phyloP scores from a whole-genome alignment of 2,888 invertebrate genomes.

The Rhamphomyia laevipes region DNA sequence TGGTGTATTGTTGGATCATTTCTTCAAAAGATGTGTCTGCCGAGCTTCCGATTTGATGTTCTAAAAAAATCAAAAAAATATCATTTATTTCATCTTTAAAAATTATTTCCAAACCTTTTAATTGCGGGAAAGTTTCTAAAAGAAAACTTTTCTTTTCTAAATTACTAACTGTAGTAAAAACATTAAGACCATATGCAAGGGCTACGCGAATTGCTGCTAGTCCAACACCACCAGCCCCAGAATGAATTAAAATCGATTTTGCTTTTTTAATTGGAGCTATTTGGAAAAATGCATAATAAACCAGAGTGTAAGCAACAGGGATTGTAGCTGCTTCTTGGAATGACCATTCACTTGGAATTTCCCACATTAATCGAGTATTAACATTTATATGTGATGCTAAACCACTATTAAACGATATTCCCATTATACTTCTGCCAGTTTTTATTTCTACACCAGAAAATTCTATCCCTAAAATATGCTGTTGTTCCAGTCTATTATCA shows the following conservation, averaged over 20 bases:
- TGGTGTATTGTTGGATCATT: constrained; percentile 66
- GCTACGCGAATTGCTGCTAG: constrained; percentile 67
- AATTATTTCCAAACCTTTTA: constrained; percentile 40
- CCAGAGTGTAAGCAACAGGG: constrained; percentile 66
- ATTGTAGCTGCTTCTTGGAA: constrained; percentile 65
- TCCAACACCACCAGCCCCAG: constrained; percentile 61
- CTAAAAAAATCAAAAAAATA: too few relatives aligned
- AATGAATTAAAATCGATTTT: constrained; percentile 42
- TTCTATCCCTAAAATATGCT: constrained; percentile 57
- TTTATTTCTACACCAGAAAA: constrained; percentile 44
- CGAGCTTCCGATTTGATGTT: constrained; percentile 71
- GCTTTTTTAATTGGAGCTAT: constrained; percentile 29
- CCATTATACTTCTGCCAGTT: constrained; percentile 54
- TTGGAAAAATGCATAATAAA: constrained; percentile 43
- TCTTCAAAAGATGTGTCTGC: constrained; percentile 77
- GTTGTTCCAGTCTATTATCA: constrained; percentile 48
- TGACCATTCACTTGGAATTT: constrained; percentile 58
- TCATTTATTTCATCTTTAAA: not conserved
- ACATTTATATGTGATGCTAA: constrained; percentile 40
- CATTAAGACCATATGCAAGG: constrained; percentile 49
- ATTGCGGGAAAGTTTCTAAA: constrained; percentile 40
- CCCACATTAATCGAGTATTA: constrained; percentile 41
- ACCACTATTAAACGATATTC: constrained; percentile 42
- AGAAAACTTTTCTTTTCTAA: constrained; percentile 51
- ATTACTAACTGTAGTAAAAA: constrained; percentile 60